Base-by-base conservation (phyloP, 1,140 invertebrate genomes). In the Melanaphis sacchari region DNA sequence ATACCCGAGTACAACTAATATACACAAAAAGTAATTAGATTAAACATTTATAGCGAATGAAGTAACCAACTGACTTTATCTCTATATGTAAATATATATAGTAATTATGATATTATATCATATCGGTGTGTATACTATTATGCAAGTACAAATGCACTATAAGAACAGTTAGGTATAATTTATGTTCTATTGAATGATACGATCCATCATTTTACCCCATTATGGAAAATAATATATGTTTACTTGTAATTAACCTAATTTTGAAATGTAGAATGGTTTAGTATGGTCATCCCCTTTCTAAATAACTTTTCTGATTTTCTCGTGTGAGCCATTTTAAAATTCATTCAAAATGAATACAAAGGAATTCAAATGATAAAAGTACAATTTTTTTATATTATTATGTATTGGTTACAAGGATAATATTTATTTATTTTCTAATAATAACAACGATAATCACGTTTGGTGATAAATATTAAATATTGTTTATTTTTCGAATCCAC, bases 401-500 rank as follows among this genome's bases (percentile, higher is more conserved):
- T 40, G 82, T 4, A 9, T 84, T 41, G 18, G 0, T 5, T 43
- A 85, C 85, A 38, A 87, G 85, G 85, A 46, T 31, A 46, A 21
- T 41, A 15, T 87, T 87, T n/a, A 43, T 49, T 87, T 84, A 43
- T 85, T 31, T 46, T 21, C 49, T n/a, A 18, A 38, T 43, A 31
- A 26, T 46, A 26, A 43, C 43, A 46, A 36, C n/a, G 15, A 49
- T 40, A 22, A 4, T 88, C 0, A 21, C 36, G n/a, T 89, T 89
- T 1, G 46, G 31, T 1, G 46, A 52, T 38, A 89, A 4, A 24
- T 82, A 81, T 11, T 40, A 43, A 24, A 40, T 88, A 89, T 89
- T 89, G 87, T 89, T 89, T 89, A 46, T 52, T 89, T 89, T 89
- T 89, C 46, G 22, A 52, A 89, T 36, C 46, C 18, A 9, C 87